These are phyloP conservation scores for Gadus chalcogrammus DNA, from an alignment of 2,113 vertebrate genomes.

Conservation along the genomic window DNA sequence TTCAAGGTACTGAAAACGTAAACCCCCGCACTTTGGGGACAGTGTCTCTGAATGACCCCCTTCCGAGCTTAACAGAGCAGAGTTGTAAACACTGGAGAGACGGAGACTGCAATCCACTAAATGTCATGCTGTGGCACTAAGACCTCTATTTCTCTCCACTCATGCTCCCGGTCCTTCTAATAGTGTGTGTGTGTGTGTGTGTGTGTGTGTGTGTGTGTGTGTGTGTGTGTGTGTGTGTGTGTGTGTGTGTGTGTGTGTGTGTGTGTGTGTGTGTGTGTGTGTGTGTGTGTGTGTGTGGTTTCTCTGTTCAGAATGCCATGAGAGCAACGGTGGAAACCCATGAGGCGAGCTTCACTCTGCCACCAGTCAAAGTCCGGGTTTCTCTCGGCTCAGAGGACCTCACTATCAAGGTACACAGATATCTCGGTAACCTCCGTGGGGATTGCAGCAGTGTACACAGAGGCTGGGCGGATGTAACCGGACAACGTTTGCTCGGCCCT, in stretches of 20 bases:
- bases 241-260: not conserved
- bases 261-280: not conserved
- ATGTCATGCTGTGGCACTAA: no score
- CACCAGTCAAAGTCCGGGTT: slow-evolving; percentile 85
- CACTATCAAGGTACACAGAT: slow-evolving; percentile 87
- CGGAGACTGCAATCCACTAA: no score
- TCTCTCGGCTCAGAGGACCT: slow-evolving; percentile 92
- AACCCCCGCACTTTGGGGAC: no score
- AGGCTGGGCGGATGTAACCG: not conserved
- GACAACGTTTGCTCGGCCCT: no score
- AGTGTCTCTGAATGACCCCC: no score
- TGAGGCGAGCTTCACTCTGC: slow-evolving; percentile 77
- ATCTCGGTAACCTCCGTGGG: not conserved
- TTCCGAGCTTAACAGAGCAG: no score
- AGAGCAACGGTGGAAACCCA: slow-evolving; percentile 95
- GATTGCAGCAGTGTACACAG: not conserved
- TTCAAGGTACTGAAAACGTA: slow-evolving; percentile 83
- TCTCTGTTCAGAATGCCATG: slow-evolving; percentile 87
- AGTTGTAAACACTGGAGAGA: no score
- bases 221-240: not conserved
- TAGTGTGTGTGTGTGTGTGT: no score
- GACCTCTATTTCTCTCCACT: no score
- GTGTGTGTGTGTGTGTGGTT: not conserved
- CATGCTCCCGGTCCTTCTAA: no score
- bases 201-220: not conserved